Base-by-base conservation (phyloP, 2,797 vertebrate genomes). In the Amblyopsis hoosieri region DNA sequence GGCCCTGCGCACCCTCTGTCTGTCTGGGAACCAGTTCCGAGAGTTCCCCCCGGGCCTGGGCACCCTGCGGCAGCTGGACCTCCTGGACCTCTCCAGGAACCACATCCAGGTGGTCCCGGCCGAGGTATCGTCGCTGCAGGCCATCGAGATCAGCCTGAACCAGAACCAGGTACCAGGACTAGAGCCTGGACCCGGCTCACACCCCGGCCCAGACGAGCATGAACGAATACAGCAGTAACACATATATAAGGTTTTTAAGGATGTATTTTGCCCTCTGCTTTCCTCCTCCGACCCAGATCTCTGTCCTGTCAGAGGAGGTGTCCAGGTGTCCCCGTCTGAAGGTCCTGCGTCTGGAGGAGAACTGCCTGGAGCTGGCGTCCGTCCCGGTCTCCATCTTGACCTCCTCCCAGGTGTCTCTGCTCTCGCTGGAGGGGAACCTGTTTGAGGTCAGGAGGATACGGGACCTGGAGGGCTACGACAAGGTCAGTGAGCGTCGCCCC, bases 101-200 rank as follows among this genome's bases (percentile, higher is more conserved):
- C 91, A 92, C 85, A 98, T 99, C 82, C 94, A 92, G 62, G 90
- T 80, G 0, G 89, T 99, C 45, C 96, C 95, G 0, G 84, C 94
- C 6, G 92, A 83, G 6, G 93, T 99, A 60, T 92, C 91, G 0
- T 92, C 95, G 58, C 80, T 99, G 70, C 97, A 99, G 82, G 91
- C 93, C 78, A 98, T 99, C 0, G 97, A 99, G 86, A 93, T 99
- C 83, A 99, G 99, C 86, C 89, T 99, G 64, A 99, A 99, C 89
- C 97, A 99, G 90, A 99, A 99, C 83, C 97, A 99, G 96, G 97
- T 98, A 29, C 45, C 58, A 45, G 15, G 14, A 23, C 9, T 3
- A 23, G 23, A 23, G 3, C 46, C 9, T 29, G 10, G 2, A 0
- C 8, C 11, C 3, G 53, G 23, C 15, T 3, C 37, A 48, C 23